Evolutionary conservation across 2,113 vertebrate species (phyloP).

Genomic region (Gila orcuttii): DNA sequence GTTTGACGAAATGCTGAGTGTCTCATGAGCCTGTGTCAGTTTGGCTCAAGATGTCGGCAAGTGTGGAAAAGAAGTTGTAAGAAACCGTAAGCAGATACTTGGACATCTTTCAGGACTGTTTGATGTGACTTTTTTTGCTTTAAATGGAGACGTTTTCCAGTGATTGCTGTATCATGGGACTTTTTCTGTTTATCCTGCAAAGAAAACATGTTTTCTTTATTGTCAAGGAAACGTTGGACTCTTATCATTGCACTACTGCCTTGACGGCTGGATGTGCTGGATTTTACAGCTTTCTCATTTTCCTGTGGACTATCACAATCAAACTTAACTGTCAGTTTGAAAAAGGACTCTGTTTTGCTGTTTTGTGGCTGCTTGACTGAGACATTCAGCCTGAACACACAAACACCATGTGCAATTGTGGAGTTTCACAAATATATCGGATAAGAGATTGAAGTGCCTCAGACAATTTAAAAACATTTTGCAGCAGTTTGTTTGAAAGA

Average conservation of each 20-base stretch:
- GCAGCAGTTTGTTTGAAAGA: constrained; percentile 16
- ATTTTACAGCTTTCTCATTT: not conserved
- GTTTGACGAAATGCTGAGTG: constrained; percentile 43
- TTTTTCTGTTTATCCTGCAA: not conserved
- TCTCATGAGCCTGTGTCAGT: not conserved
- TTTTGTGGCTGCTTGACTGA: not conserved
- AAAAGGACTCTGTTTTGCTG: not conserved
- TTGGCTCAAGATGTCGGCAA: constrained; percentile 9
- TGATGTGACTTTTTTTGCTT: not conserved
- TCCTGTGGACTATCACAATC: not conserved
- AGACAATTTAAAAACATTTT: not conserved
- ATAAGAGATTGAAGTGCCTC: not conserved
- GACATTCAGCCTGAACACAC: not conserved
- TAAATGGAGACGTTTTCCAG: not conserved
- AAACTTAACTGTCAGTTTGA: not conserved
- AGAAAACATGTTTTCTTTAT: not conserved
- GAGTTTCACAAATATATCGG: not conserved
- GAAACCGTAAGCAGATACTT: not conserved
- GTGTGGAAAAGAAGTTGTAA: not conserved
- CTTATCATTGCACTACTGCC: not conserved
- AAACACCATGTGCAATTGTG: not conserved
- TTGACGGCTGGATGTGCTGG: not conserved
- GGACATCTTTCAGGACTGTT: constrained; percentile 25
- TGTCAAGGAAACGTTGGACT: not conserved
- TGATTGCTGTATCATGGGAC: not conserved